These are phyloP conservation scores for Platyscapa corneri DNA, from an alignment of 1,140 invertebrate species.

Conservation along the genomic window DNA sequence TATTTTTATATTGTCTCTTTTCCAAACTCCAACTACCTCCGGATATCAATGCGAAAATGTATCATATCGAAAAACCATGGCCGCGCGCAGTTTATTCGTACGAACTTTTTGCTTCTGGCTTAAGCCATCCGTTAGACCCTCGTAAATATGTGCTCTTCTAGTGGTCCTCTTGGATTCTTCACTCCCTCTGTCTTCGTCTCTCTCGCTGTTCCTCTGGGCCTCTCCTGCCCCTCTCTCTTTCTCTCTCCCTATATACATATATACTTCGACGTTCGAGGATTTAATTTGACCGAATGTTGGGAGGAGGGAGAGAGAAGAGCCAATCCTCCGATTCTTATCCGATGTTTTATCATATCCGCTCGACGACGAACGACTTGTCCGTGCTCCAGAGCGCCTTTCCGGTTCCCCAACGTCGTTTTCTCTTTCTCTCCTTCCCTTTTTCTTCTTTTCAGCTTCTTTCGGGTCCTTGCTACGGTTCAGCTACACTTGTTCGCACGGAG, in stretches of 20 bases:
- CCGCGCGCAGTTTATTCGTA: background rate
- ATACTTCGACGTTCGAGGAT: conserved; percentile 59
- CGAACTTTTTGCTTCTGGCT: conserved; percentile 40
- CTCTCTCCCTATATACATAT: too few species aligned
- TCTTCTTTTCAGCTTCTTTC: conserved; percentile 31
- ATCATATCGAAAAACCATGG: conserved; percentile 19
- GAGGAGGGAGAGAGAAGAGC: conserved; percentile 15
- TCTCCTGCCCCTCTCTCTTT: background rate
- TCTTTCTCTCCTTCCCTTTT: background rate
- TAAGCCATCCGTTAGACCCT: conserved; percentile 64
- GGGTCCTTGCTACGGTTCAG: background rate
- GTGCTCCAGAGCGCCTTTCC: conserved; percentile 39
- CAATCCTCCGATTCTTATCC: conserved; percentile 64
- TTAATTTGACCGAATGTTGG: conserved; percentile 61
- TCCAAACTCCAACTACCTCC: background rate
- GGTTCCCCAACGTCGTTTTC: conserved; percentile 31
- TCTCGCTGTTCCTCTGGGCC: background rate
- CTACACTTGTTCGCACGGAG: conserved; percentile 32
- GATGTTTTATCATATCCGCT: conserved; percentile 71
- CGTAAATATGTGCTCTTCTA: conserved; percentile 62
- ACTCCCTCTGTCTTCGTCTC: conserved; percentile 1
- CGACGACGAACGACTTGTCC: conserved; percentile 55
- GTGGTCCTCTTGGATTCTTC: conserved; percentile 57
- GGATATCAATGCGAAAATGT: background rate
- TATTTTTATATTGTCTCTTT: background rate